phyloP scores from a whole-genome alignment of 37 sponge, comb jelly and placozoan genomes.

The Geodia barretti region DNA sequence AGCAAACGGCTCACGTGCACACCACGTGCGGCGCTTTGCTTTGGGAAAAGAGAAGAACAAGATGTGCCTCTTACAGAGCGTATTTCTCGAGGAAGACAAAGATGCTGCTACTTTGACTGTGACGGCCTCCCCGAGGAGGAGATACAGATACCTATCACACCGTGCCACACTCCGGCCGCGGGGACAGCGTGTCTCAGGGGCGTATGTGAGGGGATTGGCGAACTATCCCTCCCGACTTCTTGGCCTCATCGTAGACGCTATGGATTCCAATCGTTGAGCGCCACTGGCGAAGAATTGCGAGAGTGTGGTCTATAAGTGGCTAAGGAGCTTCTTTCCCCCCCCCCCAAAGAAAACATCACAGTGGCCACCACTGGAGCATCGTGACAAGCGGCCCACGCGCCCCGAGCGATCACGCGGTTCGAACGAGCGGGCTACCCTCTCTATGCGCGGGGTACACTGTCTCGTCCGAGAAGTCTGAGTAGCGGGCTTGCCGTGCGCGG shows the following conservation, averaged over 20 bases:
- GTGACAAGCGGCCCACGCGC: no score
- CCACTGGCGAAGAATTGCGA: background rate
- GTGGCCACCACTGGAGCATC: no score
- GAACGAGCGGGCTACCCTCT: background rate
- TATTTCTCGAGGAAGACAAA: background rate
- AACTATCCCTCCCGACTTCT: background rate
- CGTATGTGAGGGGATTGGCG: background rate
- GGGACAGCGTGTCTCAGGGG: background rate
- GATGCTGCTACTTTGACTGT: background rate
- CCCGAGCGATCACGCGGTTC: no score
- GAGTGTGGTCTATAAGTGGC: background rate
- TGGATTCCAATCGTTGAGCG: background rate
- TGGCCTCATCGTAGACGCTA: background rate
- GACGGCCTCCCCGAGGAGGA: background rate
- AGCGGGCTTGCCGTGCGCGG: conserved; percentile 32
- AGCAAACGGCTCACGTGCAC: background rate
- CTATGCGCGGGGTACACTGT: background rate
- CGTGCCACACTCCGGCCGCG: background rate
- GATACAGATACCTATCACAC: background rate
- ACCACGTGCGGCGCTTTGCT: no score
- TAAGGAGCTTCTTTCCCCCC: no score
- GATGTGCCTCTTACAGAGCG: background rate
- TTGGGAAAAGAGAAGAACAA: no score
- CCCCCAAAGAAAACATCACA: no score
- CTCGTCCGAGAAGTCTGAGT: background rate